Conservation (phyloP, 1,140 invertebrate species). For the Listronotus oregonensis region DNA sequence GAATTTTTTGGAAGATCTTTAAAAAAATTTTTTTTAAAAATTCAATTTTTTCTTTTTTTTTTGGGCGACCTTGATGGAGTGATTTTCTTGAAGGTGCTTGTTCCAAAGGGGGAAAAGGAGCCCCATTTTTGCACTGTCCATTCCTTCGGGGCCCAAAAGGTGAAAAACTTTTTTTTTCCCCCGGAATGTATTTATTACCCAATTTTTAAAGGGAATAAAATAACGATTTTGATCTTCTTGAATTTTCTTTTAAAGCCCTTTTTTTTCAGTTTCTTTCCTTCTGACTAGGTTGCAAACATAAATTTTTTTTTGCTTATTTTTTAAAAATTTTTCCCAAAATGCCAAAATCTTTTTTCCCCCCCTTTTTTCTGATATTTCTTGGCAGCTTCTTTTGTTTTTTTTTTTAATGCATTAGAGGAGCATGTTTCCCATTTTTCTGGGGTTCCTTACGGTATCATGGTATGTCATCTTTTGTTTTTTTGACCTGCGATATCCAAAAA, state of each 20-base stretch:
- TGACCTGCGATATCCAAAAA: background rate
- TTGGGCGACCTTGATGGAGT: background rate
- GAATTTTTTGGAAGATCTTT: background rate
- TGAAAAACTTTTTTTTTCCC: background rate
- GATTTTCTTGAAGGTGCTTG: background rate
- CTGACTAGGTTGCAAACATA: background rate
- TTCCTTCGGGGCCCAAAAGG: background rate
- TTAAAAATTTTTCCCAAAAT: slow-evolving; percentile 10
- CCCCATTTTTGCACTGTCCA: background rate
- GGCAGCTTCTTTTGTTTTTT: background rate
- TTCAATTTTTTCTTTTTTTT: background rate
- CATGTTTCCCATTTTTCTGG: background rate
- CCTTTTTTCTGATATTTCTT: background rate
- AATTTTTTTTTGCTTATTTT: background rate
- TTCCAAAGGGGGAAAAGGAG: background rate
- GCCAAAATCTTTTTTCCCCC: background rate
- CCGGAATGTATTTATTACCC: background rate
- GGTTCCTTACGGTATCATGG: background rate
- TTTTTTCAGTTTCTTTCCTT: background rate
- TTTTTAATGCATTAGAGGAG: background rate
- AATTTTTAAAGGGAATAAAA: background rate
- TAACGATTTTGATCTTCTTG: background rate
- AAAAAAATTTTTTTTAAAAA: background rate
- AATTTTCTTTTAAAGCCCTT: background rate
- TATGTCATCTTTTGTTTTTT: background rate